These are phyloP conservation scores for Nephrotoma flavescens DNA, from an alignment of 2,888 invertebrate genomes.

Conservation along the genomic window DNA sequence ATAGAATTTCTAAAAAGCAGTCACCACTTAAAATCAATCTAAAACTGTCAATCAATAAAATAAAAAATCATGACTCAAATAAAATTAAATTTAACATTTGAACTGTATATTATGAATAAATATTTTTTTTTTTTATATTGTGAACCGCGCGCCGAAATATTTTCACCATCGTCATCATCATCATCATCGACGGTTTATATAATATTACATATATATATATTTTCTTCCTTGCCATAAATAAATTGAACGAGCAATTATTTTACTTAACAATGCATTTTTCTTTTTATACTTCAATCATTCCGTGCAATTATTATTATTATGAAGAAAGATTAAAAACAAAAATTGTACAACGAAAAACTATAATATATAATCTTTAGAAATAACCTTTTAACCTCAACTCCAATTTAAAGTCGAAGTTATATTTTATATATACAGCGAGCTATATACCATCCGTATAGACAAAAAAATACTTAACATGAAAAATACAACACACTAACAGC, in stretches of 20 bases:
- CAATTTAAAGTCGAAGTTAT: background rate
- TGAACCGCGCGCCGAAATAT: background rate
- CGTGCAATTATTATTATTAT: background rate
- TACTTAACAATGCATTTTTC: background rate
- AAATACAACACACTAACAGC: background rate
- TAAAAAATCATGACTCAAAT: background rate
- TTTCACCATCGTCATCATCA: background rate
- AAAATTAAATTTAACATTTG: background rate
- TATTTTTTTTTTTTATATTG: background rate
- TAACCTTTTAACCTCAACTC: background rate
- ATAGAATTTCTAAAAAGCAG: background rate
- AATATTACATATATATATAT: background rate
- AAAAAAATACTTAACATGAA: background rate
- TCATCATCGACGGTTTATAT: background rate
- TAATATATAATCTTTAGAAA: background rate
- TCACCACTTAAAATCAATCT: background rate
- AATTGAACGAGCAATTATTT: background rate
- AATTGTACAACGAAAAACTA: too few species aligned
- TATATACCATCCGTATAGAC: background rate
- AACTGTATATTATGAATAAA: background rate
- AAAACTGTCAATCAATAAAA: background rate
- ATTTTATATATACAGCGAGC: background rate
- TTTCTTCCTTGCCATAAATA: background rate
- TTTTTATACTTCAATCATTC: background rate
- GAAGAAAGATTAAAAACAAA: background rate